Percentiles rank a stretch among this genome's conserved stretches.
Evolutionary conservation across 2,888 invertebrate genomes (phyloP).

Genomic region (Sinodicranocentrus sp.): DNA sequence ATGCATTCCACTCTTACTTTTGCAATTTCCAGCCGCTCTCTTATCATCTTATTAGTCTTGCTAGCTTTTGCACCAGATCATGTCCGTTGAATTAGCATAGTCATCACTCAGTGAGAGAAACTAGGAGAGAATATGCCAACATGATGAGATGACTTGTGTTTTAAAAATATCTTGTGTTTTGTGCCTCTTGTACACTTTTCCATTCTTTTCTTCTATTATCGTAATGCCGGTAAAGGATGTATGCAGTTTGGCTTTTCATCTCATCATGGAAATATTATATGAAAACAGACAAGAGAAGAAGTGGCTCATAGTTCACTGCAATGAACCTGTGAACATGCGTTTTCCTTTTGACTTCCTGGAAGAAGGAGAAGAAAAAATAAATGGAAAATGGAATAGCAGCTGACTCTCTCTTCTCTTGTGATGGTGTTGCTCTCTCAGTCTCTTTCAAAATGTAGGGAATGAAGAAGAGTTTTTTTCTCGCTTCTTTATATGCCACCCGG

Average conservation of each 20-base stretch:
- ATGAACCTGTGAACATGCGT: slow-evolving; percentile 60
- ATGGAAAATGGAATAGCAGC: slow-evolving; percentile 65
- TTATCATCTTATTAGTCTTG: slow-evolving; percentile 21
- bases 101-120: slow-evolving; percentile 59
- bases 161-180: not conserved
- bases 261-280: slow-evolving; percentile 61
- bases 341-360: slow-evolving; percentile 62
- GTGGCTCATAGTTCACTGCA: slow-evolving; percentile 37
- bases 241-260: slow-evolving; percentile 9
- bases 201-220: slow-evolving; percentile 1
- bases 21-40: slow-evolving; percentile 13
- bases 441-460: no score
- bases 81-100: slow-evolving; percentile 66
- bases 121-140: slow-evolving; percentile 3
- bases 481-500: no score
- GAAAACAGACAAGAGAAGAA: slow-evolving; percentile 50
- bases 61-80: slow-evolving; percentile 8
- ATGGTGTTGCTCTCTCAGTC: slow-evolving; percentile 9
- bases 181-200: not conserved
- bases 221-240: slow-evolving; percentile 8
- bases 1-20: not conserved
- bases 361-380: slow-evolving; percentile 51
- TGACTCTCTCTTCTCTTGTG: slow-evolving; percentile 49
- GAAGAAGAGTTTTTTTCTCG: no score
- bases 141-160: no score